phyloP scores from a whole-genome alignment of 1,140 invertebrate genomes.

The Cataglyphis hispanica region DNA sequence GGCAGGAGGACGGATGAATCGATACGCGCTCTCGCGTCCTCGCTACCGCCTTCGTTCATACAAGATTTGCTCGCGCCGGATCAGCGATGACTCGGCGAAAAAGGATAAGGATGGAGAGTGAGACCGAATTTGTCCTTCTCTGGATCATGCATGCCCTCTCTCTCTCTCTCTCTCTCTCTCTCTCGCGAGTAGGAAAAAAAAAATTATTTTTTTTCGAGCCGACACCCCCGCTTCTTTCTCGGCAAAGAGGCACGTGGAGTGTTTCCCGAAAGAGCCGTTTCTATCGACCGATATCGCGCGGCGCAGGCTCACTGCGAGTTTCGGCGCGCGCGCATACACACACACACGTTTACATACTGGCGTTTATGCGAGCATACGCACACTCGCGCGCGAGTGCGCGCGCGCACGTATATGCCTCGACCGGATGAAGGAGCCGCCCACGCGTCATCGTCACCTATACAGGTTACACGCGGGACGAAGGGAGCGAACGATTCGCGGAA shows the following conservation, averaged over 20 bases:
- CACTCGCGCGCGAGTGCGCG: not conserved
- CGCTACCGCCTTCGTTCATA: conserved; percentile 12
- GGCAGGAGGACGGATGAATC: conserved; percentile 41
- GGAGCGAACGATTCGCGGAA: conserved; percentile 69
- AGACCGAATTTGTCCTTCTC: not conserved
- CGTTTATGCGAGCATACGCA: no score
- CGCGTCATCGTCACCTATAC: conserved; percentile 70
- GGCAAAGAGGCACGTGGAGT: conserved; percentile 69
- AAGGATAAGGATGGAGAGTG: no score
- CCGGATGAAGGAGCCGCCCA: conserved; percentile 70
- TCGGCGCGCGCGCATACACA: conserved; percentile 32
- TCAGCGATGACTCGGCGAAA: not conserved
- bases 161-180: no score
- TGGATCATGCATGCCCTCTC: no score
- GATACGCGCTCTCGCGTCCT: conserved; percentile 31
- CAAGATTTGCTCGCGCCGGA: not conserved
- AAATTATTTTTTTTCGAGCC: not conserved
- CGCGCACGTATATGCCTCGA: conserved; percentile 3
- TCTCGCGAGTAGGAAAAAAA: not conserved
- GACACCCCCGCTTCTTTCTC: conserved; percentile 17
- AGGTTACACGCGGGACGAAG: conserved; percentile 51
- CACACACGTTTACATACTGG: not conserved
- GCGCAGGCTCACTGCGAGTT: conserved; percentile 68
- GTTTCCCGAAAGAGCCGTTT: conserved; percentile 72
- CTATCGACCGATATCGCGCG: conserved; percentile 73